Evolutionary conservation across 1,140 invertebrate species (phyloP).

Genomic region (Lysiphlebus fabarum): DNA sequence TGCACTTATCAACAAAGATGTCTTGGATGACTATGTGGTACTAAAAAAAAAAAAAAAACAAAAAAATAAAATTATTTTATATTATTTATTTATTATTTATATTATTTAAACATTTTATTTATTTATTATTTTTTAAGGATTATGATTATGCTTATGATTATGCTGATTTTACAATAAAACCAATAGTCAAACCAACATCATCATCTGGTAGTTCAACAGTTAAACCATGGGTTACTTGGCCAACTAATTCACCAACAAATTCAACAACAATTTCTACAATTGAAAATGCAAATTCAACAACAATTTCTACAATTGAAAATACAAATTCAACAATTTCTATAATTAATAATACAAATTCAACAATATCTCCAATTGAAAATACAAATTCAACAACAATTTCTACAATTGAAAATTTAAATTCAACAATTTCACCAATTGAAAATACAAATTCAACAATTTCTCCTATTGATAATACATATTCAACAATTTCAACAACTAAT

Average conservation of each 20-base stretch:
- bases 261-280: not conserved
- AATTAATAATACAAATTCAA: not conserved
- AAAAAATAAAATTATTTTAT: constrained; percentile 2
- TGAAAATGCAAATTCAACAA: not conserved
- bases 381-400: not conserved
- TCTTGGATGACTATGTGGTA: constrained; percentile 57
- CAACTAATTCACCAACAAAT: constrained; percentile 19
- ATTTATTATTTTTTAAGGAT: constrained; percentile 35
- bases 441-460: not conserved
- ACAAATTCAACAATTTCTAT: not conserved
- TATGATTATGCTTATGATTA: constrained; percentile 56
- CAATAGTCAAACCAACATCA: constrained; percentile 32
- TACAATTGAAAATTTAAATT: not conserved
- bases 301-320: not conserved
- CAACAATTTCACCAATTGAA: no score
- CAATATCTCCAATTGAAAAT: not conserved
- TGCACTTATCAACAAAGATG: constrained; percentile 60
- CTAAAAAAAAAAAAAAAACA: no score
- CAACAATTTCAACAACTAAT: not conserved
- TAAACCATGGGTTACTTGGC: constrained; percentile 23
- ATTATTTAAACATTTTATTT: constrained; percentile 12
- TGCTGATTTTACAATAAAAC: constrained; percentile 52
- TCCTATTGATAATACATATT: not conserved
- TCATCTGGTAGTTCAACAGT: constrained; percentile 20
- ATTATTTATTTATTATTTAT: not conserved